Conservation (phyloP, 2,797 vertebrate species). For the Enteromius mattozi region DNA sequence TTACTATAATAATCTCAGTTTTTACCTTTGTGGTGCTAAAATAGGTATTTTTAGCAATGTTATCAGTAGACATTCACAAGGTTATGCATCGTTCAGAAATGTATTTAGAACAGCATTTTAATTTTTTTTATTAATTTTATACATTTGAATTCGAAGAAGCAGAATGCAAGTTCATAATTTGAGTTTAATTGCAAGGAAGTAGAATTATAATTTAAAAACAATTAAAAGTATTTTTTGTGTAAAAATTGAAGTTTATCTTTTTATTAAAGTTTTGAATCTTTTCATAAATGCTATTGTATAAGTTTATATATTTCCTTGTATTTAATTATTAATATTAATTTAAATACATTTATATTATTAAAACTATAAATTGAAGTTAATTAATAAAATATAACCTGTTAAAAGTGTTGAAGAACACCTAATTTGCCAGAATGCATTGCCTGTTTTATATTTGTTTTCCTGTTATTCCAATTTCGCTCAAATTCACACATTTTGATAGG, state of each 20-base stretch:
- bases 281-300: background rate
- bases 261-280: background rate
- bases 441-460: background rate
- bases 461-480: background rate
- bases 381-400: no score
- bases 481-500: background rate
- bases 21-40: background rate
- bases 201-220: background rate
- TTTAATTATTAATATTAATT: background rate
- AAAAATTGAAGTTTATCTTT: background rate
- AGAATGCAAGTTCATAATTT: background rate
- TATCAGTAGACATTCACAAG: background rate
- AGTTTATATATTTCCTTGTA: background rate
- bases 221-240: background rate
- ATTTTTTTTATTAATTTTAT: background rate
- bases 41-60: background rate
- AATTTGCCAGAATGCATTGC: background rate
- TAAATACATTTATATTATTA: background rate
- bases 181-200: background rate
- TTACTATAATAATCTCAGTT: background rate
- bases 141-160: background rate
- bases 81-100: background rate
- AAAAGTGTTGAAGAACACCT: background rate
- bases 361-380: background rate
- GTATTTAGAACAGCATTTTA: background rate